These are phyloP conservation scores for Henricia sp. DNA, from an alignment of 53 echinoderm and acorn worm genomes.

Conservation along the genomic window DNA sequence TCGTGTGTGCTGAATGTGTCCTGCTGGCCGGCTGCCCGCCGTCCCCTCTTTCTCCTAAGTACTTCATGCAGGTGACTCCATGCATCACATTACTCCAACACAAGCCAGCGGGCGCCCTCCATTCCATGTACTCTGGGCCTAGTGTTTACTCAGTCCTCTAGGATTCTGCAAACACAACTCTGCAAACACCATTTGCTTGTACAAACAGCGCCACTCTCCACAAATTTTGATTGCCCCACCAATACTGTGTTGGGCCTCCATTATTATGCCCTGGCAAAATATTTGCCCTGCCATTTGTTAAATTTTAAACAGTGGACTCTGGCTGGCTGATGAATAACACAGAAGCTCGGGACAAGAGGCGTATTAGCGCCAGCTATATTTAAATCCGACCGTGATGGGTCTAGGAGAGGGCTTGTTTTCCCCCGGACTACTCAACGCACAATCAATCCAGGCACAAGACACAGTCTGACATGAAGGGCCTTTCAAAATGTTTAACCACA, in stretches of 20 bases:
- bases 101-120: not conserved
- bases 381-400: constrained; percentile 34
- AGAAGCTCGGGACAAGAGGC: not conserved
- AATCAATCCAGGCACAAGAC: not conserved
- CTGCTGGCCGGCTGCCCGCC: not conserved
- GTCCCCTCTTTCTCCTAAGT: not conserved
- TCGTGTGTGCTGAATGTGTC: not conserved
- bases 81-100: constrained; percentile 2
- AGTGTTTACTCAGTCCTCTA: constrained; percentile 60
- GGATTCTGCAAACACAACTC: constrained; percentile 59
- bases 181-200: constrained; percentile 88
- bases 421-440: not conserved
- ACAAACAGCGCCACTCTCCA: constrained; percentile 62
- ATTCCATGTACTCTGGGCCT: constrained; percentile 4
- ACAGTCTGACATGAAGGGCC: not conserved
- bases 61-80: constrained; percentile 2
- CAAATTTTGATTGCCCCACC: constrained; percentile 62
- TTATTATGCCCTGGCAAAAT: constrained; percentile 65
- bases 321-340: constrained; percentile 12
- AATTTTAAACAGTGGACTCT: constrained; percentile 63
- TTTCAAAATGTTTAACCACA: constrained; percentile 9
- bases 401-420: not conserved
- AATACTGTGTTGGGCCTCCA: constrained; percentile 58
- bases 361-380: constrained; percentile 44
- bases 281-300: constrained; percentile 75